These are phyloP conservation scores for Eudasyphora cyanicolor DNA, from an alignment of 2,888 invertebrate species.

Conservation along the genomic window DNA sequence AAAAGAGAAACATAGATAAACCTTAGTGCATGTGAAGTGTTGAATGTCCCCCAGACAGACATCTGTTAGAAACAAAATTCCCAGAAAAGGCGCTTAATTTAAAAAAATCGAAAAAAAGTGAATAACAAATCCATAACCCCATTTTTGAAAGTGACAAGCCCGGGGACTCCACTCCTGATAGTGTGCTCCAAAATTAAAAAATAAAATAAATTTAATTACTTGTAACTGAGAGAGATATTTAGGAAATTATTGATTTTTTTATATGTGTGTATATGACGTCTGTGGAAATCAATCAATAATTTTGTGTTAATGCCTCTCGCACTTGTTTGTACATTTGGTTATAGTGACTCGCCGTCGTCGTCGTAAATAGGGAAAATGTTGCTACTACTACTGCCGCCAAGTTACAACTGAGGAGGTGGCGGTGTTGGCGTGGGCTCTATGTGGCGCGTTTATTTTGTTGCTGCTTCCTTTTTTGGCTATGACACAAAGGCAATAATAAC, in stretches of 20 bases:
- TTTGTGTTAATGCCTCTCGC: constrained; percentile 72
- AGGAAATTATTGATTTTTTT: constrained; percentile 65
- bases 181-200: neutral
- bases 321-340: constrained; percentile 51
- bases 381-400: constrained; percentile 41
- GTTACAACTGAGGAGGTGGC: constrained; percentile 25
- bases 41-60: neutral
- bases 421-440: constrained; percentile 22
- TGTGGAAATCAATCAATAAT: constrained; percentile 76
- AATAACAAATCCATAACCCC: too few relatives aligned
- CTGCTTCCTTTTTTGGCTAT: constrained; percentile 32
- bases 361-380: constrained; percentile 62
- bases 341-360: too few relatives aligned
- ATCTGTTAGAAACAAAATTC: constrained; percentile 5
- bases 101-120: neutral
- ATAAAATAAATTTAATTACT: neutral
- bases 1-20: constrained; percentile 4
- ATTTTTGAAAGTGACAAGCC: neutral
- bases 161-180: neutral
- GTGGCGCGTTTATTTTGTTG: constrained; percentile 53
- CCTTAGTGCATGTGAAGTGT: neutral
- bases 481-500: constrained; percentile 60
- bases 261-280: constrained; percentile 45
- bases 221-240: constrained; percentile 36
- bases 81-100: constrained; percentile 13